Base-by-base conservation (phyloP, 2,888 invertebrate genomes). In the Ferdinandea cuprea region DNA sequence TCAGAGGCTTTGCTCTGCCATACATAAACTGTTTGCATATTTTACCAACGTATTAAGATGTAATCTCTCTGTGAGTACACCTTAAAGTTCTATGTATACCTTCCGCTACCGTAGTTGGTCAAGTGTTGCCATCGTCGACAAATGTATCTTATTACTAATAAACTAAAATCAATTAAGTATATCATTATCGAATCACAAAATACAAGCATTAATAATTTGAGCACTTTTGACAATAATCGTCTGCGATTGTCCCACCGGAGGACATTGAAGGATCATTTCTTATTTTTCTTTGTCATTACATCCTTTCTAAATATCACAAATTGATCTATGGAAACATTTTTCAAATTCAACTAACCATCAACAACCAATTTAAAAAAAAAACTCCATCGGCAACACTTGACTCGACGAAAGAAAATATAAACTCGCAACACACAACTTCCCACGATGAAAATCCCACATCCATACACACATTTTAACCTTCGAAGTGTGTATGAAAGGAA, bases 21-120 rank as follows among this genome's bases (percentile, higher is more conserved):
- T 66, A 79, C 66, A 40, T 40, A 73, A 66, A 56, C 79, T 73
- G 59, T 79, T 72, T 79, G 78, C 72, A 72, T 72, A 79, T 79
- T 79, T 72, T 66, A 79, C 73, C 28, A 68, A 61, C 73, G 59
- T 66, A 79, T 73, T 79, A 68, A 66, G 73, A 66, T 73, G 59
- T 79, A 79, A 79, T 79, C 79, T 59, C 50, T 40, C 19, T 30
- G 37, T 48, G 50, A 35, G 65, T 52, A 35, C 25, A 59, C 40
- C 54, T 73, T 48, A 32, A 66, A 37, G 32, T 54, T 73, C n/a
- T n/a, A n/a, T 61, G 25, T 13, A 40, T 46, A 44, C 13, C n/a
- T n/a, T n/a, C n/a, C 19, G 8, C 21, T 50, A 46, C 42, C 15
- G 19, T 15, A 13, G 15, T n/a, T 50, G 19, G 61, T 8, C 8